Evolutionary conservation across 2,888 invertebrate genomes (phyloP).

Genomic region (Pycnomerus fuliginosus): DNA sequence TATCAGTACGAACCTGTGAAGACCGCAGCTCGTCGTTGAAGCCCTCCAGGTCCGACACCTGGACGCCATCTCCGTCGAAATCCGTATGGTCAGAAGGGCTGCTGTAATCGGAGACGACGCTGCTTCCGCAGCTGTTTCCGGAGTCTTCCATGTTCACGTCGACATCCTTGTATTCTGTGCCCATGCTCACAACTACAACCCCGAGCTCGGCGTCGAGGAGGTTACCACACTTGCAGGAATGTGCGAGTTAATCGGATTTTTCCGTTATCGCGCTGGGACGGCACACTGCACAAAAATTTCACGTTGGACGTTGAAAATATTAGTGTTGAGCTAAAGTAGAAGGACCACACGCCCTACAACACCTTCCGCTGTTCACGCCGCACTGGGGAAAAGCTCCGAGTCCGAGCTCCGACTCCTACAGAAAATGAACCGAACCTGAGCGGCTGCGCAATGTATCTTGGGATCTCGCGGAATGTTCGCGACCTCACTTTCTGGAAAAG

Average conservation of each 20-base stretch:
- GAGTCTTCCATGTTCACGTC: constrained; percentile 52
- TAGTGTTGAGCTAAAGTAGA: too few relatives aligned
- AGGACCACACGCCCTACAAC: too few relatives aligned
- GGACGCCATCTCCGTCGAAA: constrained; percentile 60
- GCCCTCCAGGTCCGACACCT: constrained; percentile 59
- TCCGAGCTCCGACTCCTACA: too few relatives aligned
- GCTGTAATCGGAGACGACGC: constrained; percentile 51
- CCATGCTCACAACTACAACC: constrained; percentile 43
- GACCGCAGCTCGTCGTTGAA: constrained; percentile 52
- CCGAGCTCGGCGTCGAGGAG: too few relatives aligned
- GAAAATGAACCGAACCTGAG: too few relatives aligned
- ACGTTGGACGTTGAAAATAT: constrained; percentile 9
- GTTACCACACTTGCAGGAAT: constrained; percentile 6
- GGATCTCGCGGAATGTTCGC: too few relatives aligned
- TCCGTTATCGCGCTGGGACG: too few relatives aligned
- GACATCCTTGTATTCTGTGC: constrained; percentile 48
- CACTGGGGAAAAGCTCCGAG: too few relatives aligned
- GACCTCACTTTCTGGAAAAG: too few relatives aligned
- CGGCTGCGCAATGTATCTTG: too few relatives aligned
- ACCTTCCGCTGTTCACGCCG: too few relatives aligned
- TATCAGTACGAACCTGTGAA: constrained; percentile 47
- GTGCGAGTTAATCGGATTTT: too few relatives aligned
- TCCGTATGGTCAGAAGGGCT: constrained; percentile 51
- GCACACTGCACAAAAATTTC: constrained; percentile 17
- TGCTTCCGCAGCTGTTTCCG: constrained; percentile 53